Evolutionary conservation across 2,888 invertebrate genomes (phyloP).

Genomic region (Dasysyrphus albostriatus): DNA sequence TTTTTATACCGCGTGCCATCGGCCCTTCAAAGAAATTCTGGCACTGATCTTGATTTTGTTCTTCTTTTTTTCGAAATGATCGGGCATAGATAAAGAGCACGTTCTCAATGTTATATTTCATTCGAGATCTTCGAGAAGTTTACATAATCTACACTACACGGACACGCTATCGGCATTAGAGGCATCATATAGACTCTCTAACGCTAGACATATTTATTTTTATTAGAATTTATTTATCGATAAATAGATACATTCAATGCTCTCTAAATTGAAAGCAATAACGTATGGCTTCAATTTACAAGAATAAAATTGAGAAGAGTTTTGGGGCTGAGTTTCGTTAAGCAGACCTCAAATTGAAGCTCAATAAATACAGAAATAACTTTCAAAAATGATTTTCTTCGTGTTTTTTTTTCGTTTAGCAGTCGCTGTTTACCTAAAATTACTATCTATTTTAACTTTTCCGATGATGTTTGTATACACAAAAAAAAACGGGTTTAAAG

Average conservation of each 20-base stretch:
- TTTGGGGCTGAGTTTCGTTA: too few relatives aligned
- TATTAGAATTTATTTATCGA: conserved; percentile 47
- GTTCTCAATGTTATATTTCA: conserved; percentile 26
- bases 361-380: too few relatives aligned
- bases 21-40: conserved; percentile 15
- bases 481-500: too few relatives aligned
- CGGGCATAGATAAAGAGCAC: conserved; percentile 7
- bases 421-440: too few relatives aligned
- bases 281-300: too few relatives aligned
- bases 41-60: conserved; percentile 49
- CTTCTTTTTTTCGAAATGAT: not conserved
- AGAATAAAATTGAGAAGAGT: too few relatives aligned
- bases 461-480: too few relatives aligned
- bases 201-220: conserved; percentile 52
- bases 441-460: too few relatives aligned
- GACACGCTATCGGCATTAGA: not conserved
- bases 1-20: not conserved
- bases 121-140: conserved; percentile 31
- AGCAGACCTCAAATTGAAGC: too few relatives aligned
- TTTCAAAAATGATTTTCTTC: too few relatives aligned
- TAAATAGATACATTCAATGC: not conserved
- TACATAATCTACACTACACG: conserved; percentile 37
- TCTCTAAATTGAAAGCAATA: not conserved
- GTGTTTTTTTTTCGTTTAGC: too few relatives aligned
- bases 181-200: not conserved